Evolutionary conservation across 2,888 invertebrate genomes (phyloP).

Genomic region (Sphaeridia pumilis): DNA sequence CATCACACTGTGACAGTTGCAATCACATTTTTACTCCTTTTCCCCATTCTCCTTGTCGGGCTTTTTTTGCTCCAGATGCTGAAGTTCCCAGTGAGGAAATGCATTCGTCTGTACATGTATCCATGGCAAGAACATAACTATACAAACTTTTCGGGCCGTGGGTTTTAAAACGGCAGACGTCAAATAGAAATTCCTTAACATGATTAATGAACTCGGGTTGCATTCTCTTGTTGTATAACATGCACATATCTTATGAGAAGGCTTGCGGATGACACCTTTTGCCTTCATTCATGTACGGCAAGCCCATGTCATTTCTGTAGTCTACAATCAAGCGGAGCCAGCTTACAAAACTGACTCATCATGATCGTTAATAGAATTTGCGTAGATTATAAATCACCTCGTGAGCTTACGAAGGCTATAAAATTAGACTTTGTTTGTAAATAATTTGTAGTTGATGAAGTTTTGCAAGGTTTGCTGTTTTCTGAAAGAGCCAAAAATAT

Average conservation of each 20-base stretch:
- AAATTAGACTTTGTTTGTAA: no score
- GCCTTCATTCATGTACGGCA: not conserved
- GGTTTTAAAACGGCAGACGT: conserved; percentile 21
- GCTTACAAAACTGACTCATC: no score
- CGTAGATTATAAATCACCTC: no score
- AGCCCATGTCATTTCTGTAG: not conserved
- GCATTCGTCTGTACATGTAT: not conserved
- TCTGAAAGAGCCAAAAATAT: no score
- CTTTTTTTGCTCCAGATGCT: conserved; percentile 20
- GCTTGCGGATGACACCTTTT: not conserved
- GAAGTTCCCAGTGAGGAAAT: conserved; percentile 14
- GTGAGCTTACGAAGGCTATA: no score
- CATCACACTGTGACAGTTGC: conserved; percentile 1
- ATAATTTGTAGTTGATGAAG: no score
- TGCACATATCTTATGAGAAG: not conserved
- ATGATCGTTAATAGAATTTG: no score
- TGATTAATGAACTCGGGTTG: conserved; percentile 25
- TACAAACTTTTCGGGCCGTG: conserved; percentile 6
- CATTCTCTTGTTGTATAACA: conserved; percentile 4
- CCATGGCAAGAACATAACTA: not conserved
- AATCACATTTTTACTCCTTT: conserved; percentile 2
- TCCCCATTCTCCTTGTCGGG: not conserved
- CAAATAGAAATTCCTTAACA: conserved; percentile 21
- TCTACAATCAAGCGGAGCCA: no score
- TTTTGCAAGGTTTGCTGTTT: no score